These are phyloP conservation scores for human DNA, from an alignment of 2,113 vertebrate genomes.

Conservation along the genomic window GRCh38 chr14:88362501-88363000, in stretches of 20 bases:
- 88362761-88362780: neutral
- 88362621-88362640: neutral
- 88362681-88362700: neutral
- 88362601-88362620: neutral
- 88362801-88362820: neutral
- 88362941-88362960: neutral
- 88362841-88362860: neutral
- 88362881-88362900: neutral
- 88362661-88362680: neutral
- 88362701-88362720: neutral
- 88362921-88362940: neutral
- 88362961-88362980: neutral
- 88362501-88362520: neutral
- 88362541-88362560: neutral
- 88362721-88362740: neutral
- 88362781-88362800: neutral
- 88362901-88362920: neutral
- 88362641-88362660: neutral
- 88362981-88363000: neutral
- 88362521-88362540: neutral
- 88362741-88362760: neutral
- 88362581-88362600: neutral
- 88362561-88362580: neutral
- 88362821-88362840: neutral
- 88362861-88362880: neutral